Evolutionary conservation across 2,888 invertebrate genomes (phyloP), one percentile per base, ranked within the genome.

Genomic region (Incurvaria masculella): DNA sequence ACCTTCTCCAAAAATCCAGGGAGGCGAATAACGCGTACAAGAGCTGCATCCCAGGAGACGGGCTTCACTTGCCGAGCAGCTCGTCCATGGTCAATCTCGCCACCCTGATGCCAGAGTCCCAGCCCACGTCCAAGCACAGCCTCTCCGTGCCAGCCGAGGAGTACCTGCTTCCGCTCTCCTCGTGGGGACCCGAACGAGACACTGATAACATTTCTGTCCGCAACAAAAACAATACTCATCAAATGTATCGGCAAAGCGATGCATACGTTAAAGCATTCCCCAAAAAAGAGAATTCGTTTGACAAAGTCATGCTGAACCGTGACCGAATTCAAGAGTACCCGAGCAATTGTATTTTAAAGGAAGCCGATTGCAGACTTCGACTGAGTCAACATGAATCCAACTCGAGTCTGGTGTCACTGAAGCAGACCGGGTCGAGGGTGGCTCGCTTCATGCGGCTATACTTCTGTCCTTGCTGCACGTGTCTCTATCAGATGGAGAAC

Each of bases 1-100:
- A 80, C 57, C 61, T 64, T 48, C 66, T 55, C 54, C 58, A 62
- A 55, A 4, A 33, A 14, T 33, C 33, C 4, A 3, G 3, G 14
- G 33, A 23, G 11, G 3, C 33, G 14, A 6, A 14, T n/a, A n/a
- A 41, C 17, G 3, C 60, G 54, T 63, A 62, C n/a, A 61, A 59
- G 5, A 65, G 59, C 47, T 70, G 69, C 49, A 66, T 80, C 46
- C 76, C 76, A 2, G 83, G 82, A 1, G 83, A 83, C 54, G 82
- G 82, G 14, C 69, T 79, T 2, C 82, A 82, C 57, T 72, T 80
- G 48, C 76, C 74, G 1, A 79, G 81, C 52, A 81, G 79, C 52
- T 82, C 79, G 1, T 83, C 83, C 0, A 72, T 83, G 69, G 71
- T 82, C 0, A 83, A 83, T 61, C 63, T 83, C 49, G 83, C 80